Evolutionary conservation across 2,113 vertebrate species (phyloP).

Genomic region (Muntiacus muntjak): DNA sequence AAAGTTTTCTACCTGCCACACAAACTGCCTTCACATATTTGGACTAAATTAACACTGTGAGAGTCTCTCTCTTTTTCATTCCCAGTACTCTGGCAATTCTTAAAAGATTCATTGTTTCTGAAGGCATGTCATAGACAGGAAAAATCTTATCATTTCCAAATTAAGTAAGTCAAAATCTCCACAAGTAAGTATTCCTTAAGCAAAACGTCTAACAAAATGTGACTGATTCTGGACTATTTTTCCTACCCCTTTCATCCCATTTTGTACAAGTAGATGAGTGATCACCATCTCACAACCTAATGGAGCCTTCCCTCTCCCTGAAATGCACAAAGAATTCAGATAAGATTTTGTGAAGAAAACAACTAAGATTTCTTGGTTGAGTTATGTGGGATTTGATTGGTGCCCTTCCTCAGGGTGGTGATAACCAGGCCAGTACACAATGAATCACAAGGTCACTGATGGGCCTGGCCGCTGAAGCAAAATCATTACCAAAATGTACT

Average conservation of each 20-base stretch:
- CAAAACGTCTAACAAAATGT: constrained; percentile 19
- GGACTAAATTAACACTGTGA: background rate
- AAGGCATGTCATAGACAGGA: background rate
- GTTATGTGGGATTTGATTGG: background rate
- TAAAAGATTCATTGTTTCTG: background rate
- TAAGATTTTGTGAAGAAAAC: background rate
- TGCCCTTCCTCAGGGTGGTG: background rate
- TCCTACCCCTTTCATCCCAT: background rate
- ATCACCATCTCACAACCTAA: background rate
- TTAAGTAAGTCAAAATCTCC: background rate
- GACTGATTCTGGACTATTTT: background rate
- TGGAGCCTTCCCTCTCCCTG: background rate
- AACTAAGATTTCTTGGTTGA: background rate
- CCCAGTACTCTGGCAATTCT: background rate
- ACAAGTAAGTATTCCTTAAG: background rate
- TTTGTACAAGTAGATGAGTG: background rate
- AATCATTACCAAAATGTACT: background rate
- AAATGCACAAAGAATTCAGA: background rate
- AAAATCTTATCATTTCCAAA: constrained; percentile 4
- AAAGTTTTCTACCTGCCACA: background rate
- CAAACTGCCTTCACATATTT: background rate
- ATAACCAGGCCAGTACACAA: background rate
- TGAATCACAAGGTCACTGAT: background rate
- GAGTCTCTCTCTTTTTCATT: background rate
- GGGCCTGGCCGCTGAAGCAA: background rate